Conservation (phyloP, 1,140 invertebrate genomes). For the Glossosoma conforme region DNA sequence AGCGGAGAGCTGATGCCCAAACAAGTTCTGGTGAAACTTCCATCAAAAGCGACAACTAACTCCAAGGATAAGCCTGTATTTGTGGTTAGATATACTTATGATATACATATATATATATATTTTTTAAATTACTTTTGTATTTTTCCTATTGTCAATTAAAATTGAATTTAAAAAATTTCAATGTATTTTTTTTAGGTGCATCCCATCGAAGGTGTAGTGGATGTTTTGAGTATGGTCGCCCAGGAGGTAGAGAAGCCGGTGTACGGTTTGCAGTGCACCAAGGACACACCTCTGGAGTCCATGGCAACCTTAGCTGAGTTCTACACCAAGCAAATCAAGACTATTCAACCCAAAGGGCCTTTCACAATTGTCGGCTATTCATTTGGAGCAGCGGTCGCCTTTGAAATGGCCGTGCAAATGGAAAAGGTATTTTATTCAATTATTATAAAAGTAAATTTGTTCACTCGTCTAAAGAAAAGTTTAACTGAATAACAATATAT, state of each 20-base stretch:
- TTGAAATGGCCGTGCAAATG: constrained; percentile 86
- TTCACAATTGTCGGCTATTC: constrained; percentile 91
- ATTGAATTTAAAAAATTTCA: too few species aligned
- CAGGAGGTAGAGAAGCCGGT: constrained; percentile 68
- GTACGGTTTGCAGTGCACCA: constrained; percentile 86
- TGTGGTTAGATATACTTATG: constrained; percentile 36
- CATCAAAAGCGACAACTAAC: constrained; percentile 46
- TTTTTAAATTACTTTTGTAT: neutral
- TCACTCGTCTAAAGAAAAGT: too few species aligned
- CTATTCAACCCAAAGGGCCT: constrained; percentile 74
- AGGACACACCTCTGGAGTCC: constrained; percentile 64
- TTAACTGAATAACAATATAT: neutral
- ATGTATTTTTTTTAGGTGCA: constrained; percentile 69
- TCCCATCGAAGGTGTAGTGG: constrained; percentile 86
- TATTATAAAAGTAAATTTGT: too few species aligned
- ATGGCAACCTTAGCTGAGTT: constrained; percentile 71
- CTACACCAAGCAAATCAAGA: constrained; percentile 75
- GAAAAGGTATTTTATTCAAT: too few species aligned
- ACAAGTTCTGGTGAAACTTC: constrained; percentile 57
- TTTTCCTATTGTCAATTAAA: neutral
- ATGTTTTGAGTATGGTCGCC: constrained; percentile 64
- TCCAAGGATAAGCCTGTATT: constrained; percentile 47
- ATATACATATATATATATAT: neutral
- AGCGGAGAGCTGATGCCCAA: constrained; percentile 57
- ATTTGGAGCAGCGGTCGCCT: constrained; percentile 85